Base-by-base conservation (phyloP, 2,888 invertebrate genomes). In the Tanytarsus gracilentus region DNA sequence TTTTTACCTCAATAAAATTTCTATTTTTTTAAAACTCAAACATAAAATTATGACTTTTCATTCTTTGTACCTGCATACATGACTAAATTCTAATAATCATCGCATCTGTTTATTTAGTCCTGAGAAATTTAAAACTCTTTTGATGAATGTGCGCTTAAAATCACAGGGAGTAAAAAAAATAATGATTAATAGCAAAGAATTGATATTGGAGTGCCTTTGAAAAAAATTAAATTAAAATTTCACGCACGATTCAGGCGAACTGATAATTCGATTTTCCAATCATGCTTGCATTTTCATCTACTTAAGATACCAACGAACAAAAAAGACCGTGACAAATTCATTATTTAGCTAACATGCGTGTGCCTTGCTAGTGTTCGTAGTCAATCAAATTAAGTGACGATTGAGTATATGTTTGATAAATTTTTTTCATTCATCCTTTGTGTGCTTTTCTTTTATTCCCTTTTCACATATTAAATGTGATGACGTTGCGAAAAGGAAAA, bases 181-280 rank as follows among this genome's bases (percentile, higher is more conserved):
- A n/a, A n/a, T n/a, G n/a, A n/a, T n/a, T n/a, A n/a, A n/a, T n/a
- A n/a, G n/a, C n/a, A n/a, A n/a, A n/a, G n/a, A n/a, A n/a, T n/a
- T n/a, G n/a, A n/a, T n/a, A n/a, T n/a, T n/a, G n/a, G n/a, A n/a
- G n/a, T n/a, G n/a, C n/a, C n/a, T n/a, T n/a, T n/a, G n/a, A n/a
- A n/a, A 18, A 44, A 9, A 56, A 52, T 56, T 40, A 14, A 33
- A 56, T 56, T 26, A 56, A 56, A 39, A 56, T 56, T 56, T 56
- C 18, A 56, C 40, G 55, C 55, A 40, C 55, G 55, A 30, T 26
- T 26, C 14, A 23, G 25, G n/a, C 30, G 4, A 27, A 16, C 27
- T 26, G 9, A 23, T 30, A 23, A 36, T 23, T 56, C 27, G 40
- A 56, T 56, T 25, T 56, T 56, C 33, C 39, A 56, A 16, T 33